A percentile compares a stretch with the other conserved stretches of the same genome.
phyloP scores from a whole-genome alignment of 1,140 invertebrate genomes.

The Aphis gossypii region DNA sequence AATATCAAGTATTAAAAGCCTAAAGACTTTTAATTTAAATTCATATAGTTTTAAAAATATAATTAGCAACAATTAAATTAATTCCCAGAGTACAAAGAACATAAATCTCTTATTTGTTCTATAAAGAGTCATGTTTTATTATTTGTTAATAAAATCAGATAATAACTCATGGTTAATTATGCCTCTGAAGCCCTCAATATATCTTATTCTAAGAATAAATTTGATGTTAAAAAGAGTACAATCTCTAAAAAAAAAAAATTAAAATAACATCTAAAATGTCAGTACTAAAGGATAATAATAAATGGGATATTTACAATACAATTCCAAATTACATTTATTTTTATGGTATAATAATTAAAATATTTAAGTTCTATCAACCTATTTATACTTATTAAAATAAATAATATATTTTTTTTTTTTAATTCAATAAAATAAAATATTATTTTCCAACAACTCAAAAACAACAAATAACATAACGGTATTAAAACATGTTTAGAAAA shows the following conservation, averaged over 20 bases:
- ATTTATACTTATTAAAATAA: conserved; percentile 57
- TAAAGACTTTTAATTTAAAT: background rate
- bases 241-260: conserved; percentile 26
- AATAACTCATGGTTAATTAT: conserved; percentile 30
- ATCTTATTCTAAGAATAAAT: conserved; percentile 46
- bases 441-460: conserved; percentile 58
- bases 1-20: background rate
- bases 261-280: conserved; percentile 46
- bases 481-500: conserved; percentile 58
- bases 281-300: conserved; percentile 44
- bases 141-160: background rate
- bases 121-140: background rate
- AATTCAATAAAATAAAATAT: conserved; percentile 57
- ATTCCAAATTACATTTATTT: conserved; percentile 55
- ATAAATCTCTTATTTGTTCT: background rate
- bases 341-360: conserved; percentile 55
- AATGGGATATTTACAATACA: conserved; percentile 49
- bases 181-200: conserved; percentile 54
- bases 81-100: background rate
- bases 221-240: conserved; percentile 36
- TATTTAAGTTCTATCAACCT: conserved; percentile 54
- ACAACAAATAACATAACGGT: conserved; percentile 56
- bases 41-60: background rate
- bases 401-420: conserved; percentile 47
- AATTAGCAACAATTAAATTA: background rate